These are phyloP conservation scores for Carterocephalus palaemon DNA, from an alignment of 2,888 invertebrate genomes.

Conservation along the genomic window DNA sequence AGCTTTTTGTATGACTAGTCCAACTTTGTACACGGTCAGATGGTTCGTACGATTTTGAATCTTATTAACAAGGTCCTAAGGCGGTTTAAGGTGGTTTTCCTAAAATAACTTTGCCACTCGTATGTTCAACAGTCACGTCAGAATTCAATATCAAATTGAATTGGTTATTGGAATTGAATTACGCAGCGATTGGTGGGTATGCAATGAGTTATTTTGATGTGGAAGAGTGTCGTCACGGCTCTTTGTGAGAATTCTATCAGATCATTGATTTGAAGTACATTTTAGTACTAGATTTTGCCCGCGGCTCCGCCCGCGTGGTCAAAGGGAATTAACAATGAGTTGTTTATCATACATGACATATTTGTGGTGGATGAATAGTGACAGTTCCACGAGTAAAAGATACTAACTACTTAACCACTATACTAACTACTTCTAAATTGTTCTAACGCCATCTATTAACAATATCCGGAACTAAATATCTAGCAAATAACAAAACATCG, in stretches of 20 bases:
- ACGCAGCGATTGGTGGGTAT: slow-evolving; percentile 12
- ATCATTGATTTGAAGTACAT: no score
- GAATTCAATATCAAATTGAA: slow-evolving; percentile 23
- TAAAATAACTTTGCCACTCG: not conserved
- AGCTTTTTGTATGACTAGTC: slow-evolving; percentile 14
- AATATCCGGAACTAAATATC: no score
- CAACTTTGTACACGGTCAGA: not conserved
- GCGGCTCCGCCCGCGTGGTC: no score
- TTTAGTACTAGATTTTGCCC: no score
- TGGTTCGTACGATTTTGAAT: not conserved
- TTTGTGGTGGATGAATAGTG: no score
- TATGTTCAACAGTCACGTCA: slow-evolving; percentile 16
- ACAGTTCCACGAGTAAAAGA: no score
- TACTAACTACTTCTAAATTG: no score
- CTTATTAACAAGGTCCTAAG: not conserved
- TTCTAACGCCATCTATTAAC: no score
- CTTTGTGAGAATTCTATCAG: not conserved
- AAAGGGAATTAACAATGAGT: no score
- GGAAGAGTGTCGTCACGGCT: not conserved
- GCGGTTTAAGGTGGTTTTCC: not conserved
- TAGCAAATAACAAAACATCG: no score
- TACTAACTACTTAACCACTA: no score
- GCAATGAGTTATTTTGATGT: slow-evolving; percentile 2
- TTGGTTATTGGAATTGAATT: slow-evolving; percentile 24
- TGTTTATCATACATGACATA: no score